These are phyloP conservation scores for Actinostola sp. DNA, from an alignment of 92 coral and sea anemone species.

Conservation along the genomic window DNA sequence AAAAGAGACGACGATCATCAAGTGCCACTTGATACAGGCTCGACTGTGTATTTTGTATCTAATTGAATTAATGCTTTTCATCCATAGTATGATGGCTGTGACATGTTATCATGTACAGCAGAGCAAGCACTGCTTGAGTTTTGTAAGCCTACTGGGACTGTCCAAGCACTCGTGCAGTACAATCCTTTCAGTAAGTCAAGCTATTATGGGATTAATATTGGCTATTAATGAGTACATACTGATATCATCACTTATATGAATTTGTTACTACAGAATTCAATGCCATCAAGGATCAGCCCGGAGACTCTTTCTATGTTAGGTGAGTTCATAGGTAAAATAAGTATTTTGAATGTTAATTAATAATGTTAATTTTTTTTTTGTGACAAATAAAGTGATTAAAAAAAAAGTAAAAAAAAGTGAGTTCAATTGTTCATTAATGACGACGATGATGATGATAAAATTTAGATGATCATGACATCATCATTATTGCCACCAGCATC, in stretches of 20 bases:
- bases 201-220: too few relatives aligned
- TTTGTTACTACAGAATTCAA: constrained; percentile 72
- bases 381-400: too few relatives aligned
- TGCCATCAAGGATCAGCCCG: constrained; percentile 88
- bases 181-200: constrained; percentile 86
- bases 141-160: constrained; percentile 88
- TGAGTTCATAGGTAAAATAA: background rate
- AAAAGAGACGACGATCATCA: too few relatives aligned
- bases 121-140: constrained; percentile 94
- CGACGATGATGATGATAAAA: too few relatives aligned
- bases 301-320: constrained; percentile 96
- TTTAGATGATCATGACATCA: too few relatives aligned
- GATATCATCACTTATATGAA: background rate
- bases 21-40: too few relatives aligned
- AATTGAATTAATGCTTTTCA: background rate
- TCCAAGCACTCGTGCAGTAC: constrained; percentile 77
- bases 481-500: too few relatives aligned
- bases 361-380: too few relatives aligned
- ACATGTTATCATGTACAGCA: constrained; percentile 83
- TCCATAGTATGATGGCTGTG: constrained; percentile 80
- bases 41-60: background rate
- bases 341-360: too few relatives aligned
- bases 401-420: too few relatives aligned
- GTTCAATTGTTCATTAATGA: too few relatives aligned
- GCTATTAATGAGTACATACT: too few relatives aligned